Conservation (phyloP, 2,888 invertebrate genomes). For the Caenorhabditis sp. region DNA sequence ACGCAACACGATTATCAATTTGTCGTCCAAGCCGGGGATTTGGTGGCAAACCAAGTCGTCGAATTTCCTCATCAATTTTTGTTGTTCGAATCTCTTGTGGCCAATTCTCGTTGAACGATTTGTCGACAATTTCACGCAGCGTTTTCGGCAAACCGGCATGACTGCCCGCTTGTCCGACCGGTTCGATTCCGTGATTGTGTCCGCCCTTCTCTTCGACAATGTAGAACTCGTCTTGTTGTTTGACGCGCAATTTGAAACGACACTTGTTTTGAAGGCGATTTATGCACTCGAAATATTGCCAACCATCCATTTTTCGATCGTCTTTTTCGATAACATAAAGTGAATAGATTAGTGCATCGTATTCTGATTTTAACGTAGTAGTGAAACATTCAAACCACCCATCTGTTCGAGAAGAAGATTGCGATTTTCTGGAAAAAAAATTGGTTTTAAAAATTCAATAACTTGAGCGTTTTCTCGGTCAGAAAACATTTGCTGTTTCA, state of each 20-base stretch:
- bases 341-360: slow-evolving; percentile 54
- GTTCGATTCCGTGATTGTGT: slow-evolving; percentile 53
- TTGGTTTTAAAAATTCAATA: slow-evolving; percentile 8
- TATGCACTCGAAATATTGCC: slow-evolving; percentile 52
- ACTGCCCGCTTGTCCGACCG: slow-evolving; percentile 48
- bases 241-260: slow-evolving; percentile 36
- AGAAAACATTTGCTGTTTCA: too few species aligned
- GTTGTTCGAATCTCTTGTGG: slow-evolving; percentile 23
- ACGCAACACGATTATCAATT: slow-evolving; percentile 57
- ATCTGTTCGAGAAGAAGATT: slow-evolving; percentile 15
- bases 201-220: slow-evolving; percentile 50
- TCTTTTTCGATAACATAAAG: slow-evolving; percentile 46
- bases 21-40: slow-evolving; percentile 54
- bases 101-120: slow-evolving; percentile 53
- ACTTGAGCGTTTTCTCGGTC: too few species aligned
- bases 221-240: slow-evolving; percentile 45
- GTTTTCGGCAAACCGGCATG: slow-evolving; percentile 55
- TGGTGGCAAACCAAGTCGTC: slow-evolving; percentile 49
- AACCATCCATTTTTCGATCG: slow-evolving; percentile 45
- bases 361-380: slow-evolving; percentile 38
- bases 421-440: not conserved
- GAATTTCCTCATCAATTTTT: slow-evolving; percentile 50
- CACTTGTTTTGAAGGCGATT: slow-evolving; percentile 55
- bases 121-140: slow-evolving; percentile 55
- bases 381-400: slow-evolving; percentile 54